Evolutionary conservation across 2,888 invertebrate genomes (phyloP).

Genomic region (Caenorhabditis sp.): DNA sequence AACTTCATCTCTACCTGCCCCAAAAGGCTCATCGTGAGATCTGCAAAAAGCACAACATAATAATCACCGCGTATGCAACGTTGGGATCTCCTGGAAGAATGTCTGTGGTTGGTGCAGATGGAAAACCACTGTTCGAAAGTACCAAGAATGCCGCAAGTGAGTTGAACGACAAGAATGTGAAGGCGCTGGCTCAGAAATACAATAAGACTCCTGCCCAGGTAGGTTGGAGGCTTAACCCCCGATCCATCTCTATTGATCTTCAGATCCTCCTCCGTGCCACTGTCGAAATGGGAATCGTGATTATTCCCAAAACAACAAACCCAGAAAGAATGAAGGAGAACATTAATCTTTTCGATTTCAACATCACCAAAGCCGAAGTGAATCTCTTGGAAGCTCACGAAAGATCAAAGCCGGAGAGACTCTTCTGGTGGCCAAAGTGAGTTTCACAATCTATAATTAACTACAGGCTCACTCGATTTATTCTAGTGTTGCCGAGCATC

Average conservation of each 20-base stretch:
- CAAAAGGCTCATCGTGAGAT: slow-evolving; percentile 86
- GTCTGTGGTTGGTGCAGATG: slow-evolving; percentile 34
- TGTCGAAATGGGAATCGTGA: slow-evolving; percentile 58
- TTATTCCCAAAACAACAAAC: slow-evolving; percentile 60
- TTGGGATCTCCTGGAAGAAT: slow-evolving; percentile 82
- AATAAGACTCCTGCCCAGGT: slow-evolving; percentile 66
- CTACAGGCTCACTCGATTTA: too few species aligned
- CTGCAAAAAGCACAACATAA: slow-evolving; percentile 87
- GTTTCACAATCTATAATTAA: background rate
- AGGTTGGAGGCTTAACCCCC: background rate
- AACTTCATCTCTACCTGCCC: slow-evolving; percentile 90
- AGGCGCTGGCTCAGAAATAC: slow-evolving; percentile 48
- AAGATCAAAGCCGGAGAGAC: slow-evolving; percentile 10
- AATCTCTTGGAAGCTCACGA: slow-evolving; percentile 24
- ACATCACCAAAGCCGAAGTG: slow-evolving; percentile 33
- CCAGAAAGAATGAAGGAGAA: slow-evolving; percentile 57
- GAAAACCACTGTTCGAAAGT: slow-evolving; percentile 39
- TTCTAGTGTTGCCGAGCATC: slow-evolving; percentile 68
- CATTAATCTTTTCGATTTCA: slow-evolving; percentile 56
- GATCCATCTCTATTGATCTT: background rate
- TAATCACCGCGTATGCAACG: slow-evolving; percentile 82
- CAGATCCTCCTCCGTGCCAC: slow-evolving; percentile 54
- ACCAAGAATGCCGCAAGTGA: slow-evolving; percentile 44
- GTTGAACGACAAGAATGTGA: slow-evolving; percentile 60
- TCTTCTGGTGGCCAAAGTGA: slow-evolving; percentile 63